Evolutionary conservation across 2,888 invertebrate species (phyloP), one percentile per base, ranked within the genome.

Genomic region (Hyles lineata): DNA sequence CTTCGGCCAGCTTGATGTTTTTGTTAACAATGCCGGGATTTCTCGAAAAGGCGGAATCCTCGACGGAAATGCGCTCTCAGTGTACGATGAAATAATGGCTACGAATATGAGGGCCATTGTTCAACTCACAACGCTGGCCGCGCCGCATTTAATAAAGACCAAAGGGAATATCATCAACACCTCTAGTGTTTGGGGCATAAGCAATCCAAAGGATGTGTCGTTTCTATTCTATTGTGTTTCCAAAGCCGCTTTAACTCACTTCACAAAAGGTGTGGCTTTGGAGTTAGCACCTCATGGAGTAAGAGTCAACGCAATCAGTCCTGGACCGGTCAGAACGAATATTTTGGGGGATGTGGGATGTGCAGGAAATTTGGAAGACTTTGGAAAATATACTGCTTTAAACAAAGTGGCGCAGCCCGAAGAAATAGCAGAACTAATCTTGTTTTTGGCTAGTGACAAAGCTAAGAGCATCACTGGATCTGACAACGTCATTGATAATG

Each of bases 1-100:
- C 52, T 89, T 80, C 69, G 84, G 85, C 0, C 80, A 81, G 78
- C 69, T 90, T 0, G 88, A 91, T 59, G 76, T 90, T 19, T 5
- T 55, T 1, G 5, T 55, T 19, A 55, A 55, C 52, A 55, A 55
- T n/a, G 52, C 52, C 11, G 52, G 52, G 6, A 55, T 55, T 19
- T 3, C n/a, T 19, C 52, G 52, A 5, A 17, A 19, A 55, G 52
- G 19, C 19, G 19, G 52, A 0, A 17, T 55, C 19, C 52, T 55
- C 7, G 52, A 55, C 5, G 52, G 52, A 17, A n/a, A 55, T 7
- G 52, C n/a, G 17, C 19, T 55, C 19, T 6, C 5, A 19, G 52
- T 55, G 19, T 55, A 55, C 52, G 52, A 55, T 19, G 52, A 55
- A 11, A n/a, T 11, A 17, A 55, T 55, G 52, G n/a, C 17, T 7